phyloP scores from a whole-genome alignment of 2,888 invertebrate species.

The Cylindroiulus punctatus region DNA sequence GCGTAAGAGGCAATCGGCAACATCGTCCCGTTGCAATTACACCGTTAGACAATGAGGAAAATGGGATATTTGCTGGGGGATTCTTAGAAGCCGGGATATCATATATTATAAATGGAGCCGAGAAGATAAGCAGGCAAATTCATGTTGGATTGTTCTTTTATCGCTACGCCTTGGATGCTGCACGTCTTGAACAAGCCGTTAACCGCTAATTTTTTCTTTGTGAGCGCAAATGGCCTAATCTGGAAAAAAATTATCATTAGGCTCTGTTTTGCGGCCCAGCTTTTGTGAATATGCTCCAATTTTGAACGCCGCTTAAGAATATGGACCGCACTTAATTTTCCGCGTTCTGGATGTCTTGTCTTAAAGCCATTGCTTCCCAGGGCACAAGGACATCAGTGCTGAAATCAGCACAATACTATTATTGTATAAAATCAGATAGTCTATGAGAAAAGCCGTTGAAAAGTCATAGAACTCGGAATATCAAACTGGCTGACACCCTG shows the following conservation, averaged over 20 bases:
- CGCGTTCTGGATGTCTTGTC: too few relatives aligned
- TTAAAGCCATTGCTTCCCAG: too few relatives aligned
- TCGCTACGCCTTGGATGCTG: background rate
- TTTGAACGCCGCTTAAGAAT: background rate
- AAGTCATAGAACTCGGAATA: too few relatives aligned
- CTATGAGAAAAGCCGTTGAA: too few relatives aligned
- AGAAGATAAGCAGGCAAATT: constrained; percentile 34
- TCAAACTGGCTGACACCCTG: too few relatives aligned
- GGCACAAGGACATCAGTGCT: too few relatives aligned
- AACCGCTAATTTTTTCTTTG: constrained; percentile 34
- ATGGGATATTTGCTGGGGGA: constrained; percentile 4
- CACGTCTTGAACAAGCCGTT: constrained; percentile 38
- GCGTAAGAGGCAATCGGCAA: background rate
- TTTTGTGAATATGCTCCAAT: background rate
- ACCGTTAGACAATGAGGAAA: background rate
- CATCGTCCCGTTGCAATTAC: background rate
- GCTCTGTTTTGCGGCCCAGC: background rate
- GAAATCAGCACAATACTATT: too few relatives aligned
- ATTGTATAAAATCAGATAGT: too few relatives aligned
- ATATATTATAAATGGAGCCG: constrained; percentile 23
- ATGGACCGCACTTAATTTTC: background rate
- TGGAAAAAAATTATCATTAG: constrained; percentile 6
- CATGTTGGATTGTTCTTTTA: constrained; percentile 12
- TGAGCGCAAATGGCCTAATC: constrained; percentile 24
- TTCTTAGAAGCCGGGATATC: background rate